phyloP scores from a whole-genome alignment of 2,797 vertebrate species.

The Percopsis omiscomaycus region DNA sequence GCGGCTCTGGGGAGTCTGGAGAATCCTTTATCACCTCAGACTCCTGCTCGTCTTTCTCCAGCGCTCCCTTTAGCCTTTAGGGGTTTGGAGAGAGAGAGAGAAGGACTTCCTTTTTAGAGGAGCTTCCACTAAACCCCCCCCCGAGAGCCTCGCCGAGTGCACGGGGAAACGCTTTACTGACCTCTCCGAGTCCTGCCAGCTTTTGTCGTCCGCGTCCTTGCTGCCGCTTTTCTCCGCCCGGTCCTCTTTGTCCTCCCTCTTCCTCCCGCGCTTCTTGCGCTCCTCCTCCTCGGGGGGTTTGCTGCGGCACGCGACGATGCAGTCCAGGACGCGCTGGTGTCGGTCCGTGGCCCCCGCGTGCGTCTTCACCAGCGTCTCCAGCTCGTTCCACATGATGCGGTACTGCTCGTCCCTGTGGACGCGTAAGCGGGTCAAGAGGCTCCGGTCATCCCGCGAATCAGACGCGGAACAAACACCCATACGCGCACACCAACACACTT shows the following conservation, averaged over 20 bases:
- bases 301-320: slow-evolving; percentile 92
- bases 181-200: slow-evolving; percentile 94
- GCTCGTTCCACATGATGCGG: slow-evolving; percentile 99
- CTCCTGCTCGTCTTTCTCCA: slow-evolving; percentile 92
- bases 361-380: slow-evolving; percentile 94
- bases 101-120: not conserved
- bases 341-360: slow-evolving; percentile 88
- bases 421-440: not conserved
- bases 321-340: slow-evolving; percentile 93
- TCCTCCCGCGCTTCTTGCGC: slow-evolving; percentile 94
- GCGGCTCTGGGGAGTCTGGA: slow-evolving; percentile 95
- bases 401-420: slow-evolving; percentile 91
- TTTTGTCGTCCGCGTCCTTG: slow-evolving; percentile 91
- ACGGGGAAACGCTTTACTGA: slow-evolving; percentile 27
- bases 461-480: not conserved
- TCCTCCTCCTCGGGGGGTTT: slow-evolving; percentile 97
- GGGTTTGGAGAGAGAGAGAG: not conserved
- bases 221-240: slow-evolving; percentile 86
- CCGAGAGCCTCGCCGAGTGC: not conserved
- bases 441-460: not conserved
- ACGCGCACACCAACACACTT: not conserved
- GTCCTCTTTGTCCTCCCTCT: slow-evolving; percentile 95
- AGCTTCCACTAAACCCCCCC: no score
- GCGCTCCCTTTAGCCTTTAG: slow-evolving; percentile 84
- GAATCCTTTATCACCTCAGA: slow-evolving; percentile 97